Base-by-base conservation (phyloP, 2,797 vertebrate species). In the Acridotheres tristis region DNA sequence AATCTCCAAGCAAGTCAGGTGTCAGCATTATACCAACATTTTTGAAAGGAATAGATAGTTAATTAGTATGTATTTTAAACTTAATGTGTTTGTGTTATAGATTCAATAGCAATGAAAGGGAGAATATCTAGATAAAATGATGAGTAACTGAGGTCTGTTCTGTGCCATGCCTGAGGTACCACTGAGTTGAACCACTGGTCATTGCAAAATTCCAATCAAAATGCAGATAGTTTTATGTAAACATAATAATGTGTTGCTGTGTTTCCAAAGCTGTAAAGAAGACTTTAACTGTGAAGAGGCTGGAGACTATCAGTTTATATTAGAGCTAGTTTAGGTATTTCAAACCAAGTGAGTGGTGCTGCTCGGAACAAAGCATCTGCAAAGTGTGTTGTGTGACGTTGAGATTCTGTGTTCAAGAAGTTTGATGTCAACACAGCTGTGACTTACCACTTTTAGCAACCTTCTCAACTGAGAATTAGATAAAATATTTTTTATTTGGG, bases 361-460 rank as follows among this genome's bases (percentile, higher is more conserved):
- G 92, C 94, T 96, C 96, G 82, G 96, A 97, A 95, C 29, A 14
- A 96, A 92, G 96, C 77, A 89, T 95, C 84, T 96, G 67, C 92
- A 75, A 84, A 96, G 75, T 84, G 74, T 96, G 78, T 97, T 88
- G 74, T 77, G 80, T 91, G 93, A 93, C 0, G 10, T 62, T 93
- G 80, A 78, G 96, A 85, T 96, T 96, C 85, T 78, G 34, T 95
- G 50, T 93, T 96, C 69, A 83, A 94, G 91, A 94, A 96, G 92
- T 96, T 96, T 73, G 94, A 2, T 72, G 65, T 97, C 96, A 97
- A 94, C 93, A 96, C 96, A 97, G 90, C 96, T 97, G 97, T 92
- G 96, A 96, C 89, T 96, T 96, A 93, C 85, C 80, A 93, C 72
- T 94, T 97, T 65, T 88, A 95, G 93, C 94, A 96, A 91, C 55